Evolutionary conservation across 2,888 invertebrate genomes (phyloP).

Genomic region (Brachycybe producta): DNA sequence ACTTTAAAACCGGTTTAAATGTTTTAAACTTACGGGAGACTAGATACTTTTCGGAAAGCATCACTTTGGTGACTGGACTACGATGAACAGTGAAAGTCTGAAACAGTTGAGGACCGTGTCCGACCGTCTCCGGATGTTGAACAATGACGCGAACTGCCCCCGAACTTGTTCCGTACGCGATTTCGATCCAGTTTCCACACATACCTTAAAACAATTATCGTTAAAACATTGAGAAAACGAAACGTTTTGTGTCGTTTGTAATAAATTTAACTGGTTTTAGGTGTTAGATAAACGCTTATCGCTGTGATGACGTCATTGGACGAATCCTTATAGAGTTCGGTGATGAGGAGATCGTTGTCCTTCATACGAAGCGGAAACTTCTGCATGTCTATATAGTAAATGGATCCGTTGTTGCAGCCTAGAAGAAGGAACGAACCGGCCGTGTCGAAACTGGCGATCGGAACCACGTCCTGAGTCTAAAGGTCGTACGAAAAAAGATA

Average conservation of each 20-base stretch:
- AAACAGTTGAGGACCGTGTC: slow-evolving; percentile 94
- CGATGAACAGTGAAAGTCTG: slow-evolving; percentile 97
- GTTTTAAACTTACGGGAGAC: slow-evolving; percentile 48
- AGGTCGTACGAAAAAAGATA: slow-evolving; percentile 15
- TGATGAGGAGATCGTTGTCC: slow-evolving; percentile 93
- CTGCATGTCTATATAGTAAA: slow-evolving; percentile 99
- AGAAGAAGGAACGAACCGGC: slow-evolving; percentile 89
- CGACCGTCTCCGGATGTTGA: slow-evolving; percentile 97
- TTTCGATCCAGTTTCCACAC: slow-evolving; percentile 99
- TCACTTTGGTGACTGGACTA: slow-evolving; percentile 87
- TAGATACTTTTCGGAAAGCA: slow-evolving; percentile 85
- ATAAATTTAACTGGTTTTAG: slow-evolving; percentile 78
- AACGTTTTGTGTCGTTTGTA: background rate
- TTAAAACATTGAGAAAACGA: background rate
- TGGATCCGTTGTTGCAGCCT: slow-evolving; percentile 91
- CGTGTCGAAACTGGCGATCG: slow-evolving; percentile 90
- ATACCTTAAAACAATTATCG: slow-evolving; percentile 47
- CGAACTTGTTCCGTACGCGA: slow-evolving; percentile 92
- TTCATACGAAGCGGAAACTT: slow-evolving; percentile 98
- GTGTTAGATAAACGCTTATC: slow-evolving; percentile 95
- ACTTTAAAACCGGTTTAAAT: no score
- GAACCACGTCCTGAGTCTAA: slow-evolving; percentile 78
- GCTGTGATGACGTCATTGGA: slow-evolving; percentile 92
- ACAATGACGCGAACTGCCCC: slow-evolving; percentile 95
- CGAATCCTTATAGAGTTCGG: slow-evolving; percentile 84